These are phyloP conservation scores for Anolis apletophallus DNA, from an alignment of 2,797 vertebrate genomes.

Conservation along the genomic window DNA sequence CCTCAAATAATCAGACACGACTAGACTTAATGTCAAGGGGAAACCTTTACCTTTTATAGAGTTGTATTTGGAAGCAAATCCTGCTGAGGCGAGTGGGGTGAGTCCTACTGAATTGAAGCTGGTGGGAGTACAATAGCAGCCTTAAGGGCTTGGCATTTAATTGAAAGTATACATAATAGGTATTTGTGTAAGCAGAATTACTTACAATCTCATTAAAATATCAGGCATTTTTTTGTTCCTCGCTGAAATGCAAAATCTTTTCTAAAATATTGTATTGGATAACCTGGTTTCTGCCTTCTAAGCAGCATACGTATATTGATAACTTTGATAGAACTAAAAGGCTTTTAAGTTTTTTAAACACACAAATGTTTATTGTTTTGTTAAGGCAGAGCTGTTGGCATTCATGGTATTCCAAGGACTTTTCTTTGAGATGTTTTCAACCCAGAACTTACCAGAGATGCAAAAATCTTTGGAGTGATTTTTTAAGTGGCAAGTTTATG, in stretches of 20 bases:
- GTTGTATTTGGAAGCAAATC: neutral
- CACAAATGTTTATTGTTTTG: neutral
- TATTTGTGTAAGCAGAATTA: neutral
- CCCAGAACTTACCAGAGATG: neutral
- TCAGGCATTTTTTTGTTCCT: neutral
- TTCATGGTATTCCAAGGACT: neutral
- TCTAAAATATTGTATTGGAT: neutral
- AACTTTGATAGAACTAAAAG: neutral
- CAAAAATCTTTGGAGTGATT: neutral
- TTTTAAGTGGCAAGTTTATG: too few species aligned
- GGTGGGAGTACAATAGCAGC: too few species aligned
- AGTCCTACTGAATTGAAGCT: neutral
- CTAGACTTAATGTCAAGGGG: too few species aligned
- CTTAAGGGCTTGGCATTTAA: neutral
- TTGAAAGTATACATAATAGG: neutral
- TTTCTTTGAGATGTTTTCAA: constrained; percentile 25
- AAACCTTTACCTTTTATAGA: too few species aligned
- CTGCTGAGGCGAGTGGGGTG: neutral
- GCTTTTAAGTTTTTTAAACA: neutral
- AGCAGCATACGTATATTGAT: neutral
- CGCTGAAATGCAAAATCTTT: neutral
- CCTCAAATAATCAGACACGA: too few species aligned
- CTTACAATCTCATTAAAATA: neutral
- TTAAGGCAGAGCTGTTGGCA: neutral
- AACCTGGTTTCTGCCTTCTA: neutral